phyloP scores from a whole-genome alignment of 2,888 invertebrate species.

The Lasius platythorax region DNA sequence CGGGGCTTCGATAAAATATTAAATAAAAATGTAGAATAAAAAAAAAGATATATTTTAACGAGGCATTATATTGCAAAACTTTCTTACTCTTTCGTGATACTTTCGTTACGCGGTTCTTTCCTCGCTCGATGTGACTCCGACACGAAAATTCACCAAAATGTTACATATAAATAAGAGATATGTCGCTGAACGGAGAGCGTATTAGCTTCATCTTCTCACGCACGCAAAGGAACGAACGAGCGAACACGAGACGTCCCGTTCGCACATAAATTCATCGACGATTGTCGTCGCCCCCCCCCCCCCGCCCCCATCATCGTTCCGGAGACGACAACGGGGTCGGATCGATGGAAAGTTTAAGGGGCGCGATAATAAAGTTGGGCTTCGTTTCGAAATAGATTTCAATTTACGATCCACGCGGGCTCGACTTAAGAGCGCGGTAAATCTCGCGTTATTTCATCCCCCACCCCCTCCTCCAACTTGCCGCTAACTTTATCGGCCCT shows the following conservation, averaged over 20 bases:
- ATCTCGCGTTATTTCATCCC: constrained; percentile 22
- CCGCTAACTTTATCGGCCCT: constrained; percentile 40
- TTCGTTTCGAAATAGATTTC: constrained; percentile 42
- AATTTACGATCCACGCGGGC: constrained; percentile 36
- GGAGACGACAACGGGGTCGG: background rate
- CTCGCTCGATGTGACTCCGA: background rate
- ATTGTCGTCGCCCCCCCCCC: background rate
- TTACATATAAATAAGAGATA: background rate
- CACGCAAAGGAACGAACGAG: background rate
- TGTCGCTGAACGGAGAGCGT: background rate
- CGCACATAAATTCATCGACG: constrained; percentile 40
- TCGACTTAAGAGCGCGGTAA: constrained; percentile 42
- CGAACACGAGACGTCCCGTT: background rate
- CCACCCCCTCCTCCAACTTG: background rate
- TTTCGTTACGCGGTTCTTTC: background rate
- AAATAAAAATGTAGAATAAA: background rate
- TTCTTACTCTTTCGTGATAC: background rate
- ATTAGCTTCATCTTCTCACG: constrained; percentile 32
- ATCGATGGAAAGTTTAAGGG: constrained; percentile 39
- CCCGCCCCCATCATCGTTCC: background rate
- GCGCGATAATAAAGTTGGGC: constrained; percentile 41
- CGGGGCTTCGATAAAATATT: background rate
- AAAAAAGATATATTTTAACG: background rate
- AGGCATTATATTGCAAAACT: background rate
- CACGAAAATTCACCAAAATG: background rate